Evolutionary conservation across 37 sponge, comb jelly and placozoan species (phyloP), one percentile per base, ranked within the genome.

Genomic region (Mnemiopsis leidyi): DNA sequence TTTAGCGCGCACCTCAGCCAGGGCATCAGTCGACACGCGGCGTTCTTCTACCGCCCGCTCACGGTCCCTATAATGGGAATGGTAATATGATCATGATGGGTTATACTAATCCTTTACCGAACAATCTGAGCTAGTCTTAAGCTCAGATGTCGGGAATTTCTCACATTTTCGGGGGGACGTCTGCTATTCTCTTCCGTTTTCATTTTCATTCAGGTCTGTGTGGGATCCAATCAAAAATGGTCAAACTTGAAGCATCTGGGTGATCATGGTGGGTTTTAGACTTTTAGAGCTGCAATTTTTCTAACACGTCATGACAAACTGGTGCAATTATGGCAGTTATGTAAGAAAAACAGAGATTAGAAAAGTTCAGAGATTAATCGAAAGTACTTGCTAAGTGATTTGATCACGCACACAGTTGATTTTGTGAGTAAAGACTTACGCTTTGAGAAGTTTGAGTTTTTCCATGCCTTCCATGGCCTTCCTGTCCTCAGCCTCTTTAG

Each of bases 381-480:
- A n/a, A n/a, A n/a, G n/a, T n/a, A n/a, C n/a, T n/a, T n/a, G n/a
- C n/a, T n/a, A n/a, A n/a, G n/a, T n/a, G n/a, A n/a, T n/a, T n/a
- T n/a, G n/a, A n/a, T n/a, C n/a, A n/a, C n/a, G n/a, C n/a, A n/a
- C n/a, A n/a, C n/a, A n/a, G n/a, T n/a, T n/a, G n/a, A n/a, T n/a
- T n/a, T n/a, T 48, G 5, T 13, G 61, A 48, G 61, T 48, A 67
- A 21, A 13, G 36, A 77, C 79, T 77, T 36, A 77, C 79, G 79
- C 79, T 32, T 77, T 77, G 79, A 77, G 79, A 16, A 32, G 32
- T 77, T 77, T 40, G 0, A 85, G 40, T 39, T 85, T 85, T 21
- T 85, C 61, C 90, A 85, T 40, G 20, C 61, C 90, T 29, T 21
- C 25, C 90, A 85, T 85, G 5, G 90, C 90, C 23, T 85, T 85